phyloP scores from a whole-genome alignment of 1,140 invertebrate genomes.

The Drosophila ambigua region DNA sequence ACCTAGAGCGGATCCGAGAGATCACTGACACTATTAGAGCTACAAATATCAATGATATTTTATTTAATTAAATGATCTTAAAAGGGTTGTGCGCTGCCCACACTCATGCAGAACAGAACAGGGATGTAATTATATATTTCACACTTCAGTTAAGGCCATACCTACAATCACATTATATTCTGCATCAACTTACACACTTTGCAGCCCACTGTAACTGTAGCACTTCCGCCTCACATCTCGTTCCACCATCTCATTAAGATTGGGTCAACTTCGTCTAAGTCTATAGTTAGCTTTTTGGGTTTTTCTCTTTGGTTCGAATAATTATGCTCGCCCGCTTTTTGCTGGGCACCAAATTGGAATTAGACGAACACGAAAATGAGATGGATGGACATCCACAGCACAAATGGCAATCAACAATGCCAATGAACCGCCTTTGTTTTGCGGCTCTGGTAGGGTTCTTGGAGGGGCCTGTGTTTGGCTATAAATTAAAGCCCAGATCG shows the following conservation, averaged over 20 bases:
- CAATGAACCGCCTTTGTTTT: conserved; percentile 54
- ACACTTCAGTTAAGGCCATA: too few species aligned
- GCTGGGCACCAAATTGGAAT: conserved; percentile 36
- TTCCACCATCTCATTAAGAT: conserved; percentile 39
- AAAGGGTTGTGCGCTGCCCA: too few species aligned
- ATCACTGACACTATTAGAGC: too few species aligned
- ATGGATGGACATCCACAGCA: conserved; percentile 14
- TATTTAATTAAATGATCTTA: too few species aligned
- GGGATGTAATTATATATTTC: too few species aligned
- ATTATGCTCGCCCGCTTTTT: conserved; percentile 49
- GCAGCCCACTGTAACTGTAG: conserved; percentile 24
- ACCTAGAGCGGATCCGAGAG: too few species aligned
- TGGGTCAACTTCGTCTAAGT: conserved; percentile 41
- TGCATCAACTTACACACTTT: conserved; percentile 8
- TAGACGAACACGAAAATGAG: conserved; percentile 10
- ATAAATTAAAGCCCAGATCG: conserved; percentile 59
- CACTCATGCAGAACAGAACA: too few species aligned
- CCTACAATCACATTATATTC: not conserved
- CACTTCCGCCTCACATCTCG: conserved; percentile 44
- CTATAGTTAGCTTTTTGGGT: conserved; percentile 14
- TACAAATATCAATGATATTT: too few species aligned
- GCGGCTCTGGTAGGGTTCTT: conserved; percentile 28
- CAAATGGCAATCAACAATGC: conserved; percentile 61
- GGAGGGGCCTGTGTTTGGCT: conserved; percentile 38
- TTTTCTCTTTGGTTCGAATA: conserved; percentile 16